Percentiles rank a stretch among this genome's conserved stretches.
These are phyloP conservation scores for Heliconius eleuchia DNA, from an alignment of 1,140 invertebrate species.

Conservation along the genomic window DNA sequence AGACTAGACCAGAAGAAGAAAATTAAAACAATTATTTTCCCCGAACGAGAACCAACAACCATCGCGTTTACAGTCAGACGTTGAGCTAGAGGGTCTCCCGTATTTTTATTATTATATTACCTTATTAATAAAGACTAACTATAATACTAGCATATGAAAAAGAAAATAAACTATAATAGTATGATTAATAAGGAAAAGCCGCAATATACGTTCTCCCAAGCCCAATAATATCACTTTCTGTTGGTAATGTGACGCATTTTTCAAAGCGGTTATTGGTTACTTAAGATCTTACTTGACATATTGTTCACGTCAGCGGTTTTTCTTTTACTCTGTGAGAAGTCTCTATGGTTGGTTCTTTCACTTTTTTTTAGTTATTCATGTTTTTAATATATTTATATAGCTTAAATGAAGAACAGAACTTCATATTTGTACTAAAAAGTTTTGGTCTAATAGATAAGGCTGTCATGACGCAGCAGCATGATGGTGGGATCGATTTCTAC, in stretches of 20 bases:
- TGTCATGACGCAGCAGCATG: no score
- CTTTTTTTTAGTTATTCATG: not conserved
- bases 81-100: no score
- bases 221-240: conserved; percentile 21
- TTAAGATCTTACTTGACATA: conserved; percentile 12
- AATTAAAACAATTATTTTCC: no score
- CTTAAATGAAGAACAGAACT: no score
- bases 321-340: not conserved
- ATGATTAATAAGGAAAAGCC: not conserved
- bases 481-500: no score
- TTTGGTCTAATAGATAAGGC: no score
- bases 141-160: not conserved
- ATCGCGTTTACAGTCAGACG: not conserved
- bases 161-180: not conserved
- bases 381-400: no score
- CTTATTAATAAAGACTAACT: not conserved
- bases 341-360: not conserved
- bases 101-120: not conserved
- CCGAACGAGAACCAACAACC: not conserved
- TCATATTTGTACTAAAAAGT: no score
- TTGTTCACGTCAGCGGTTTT: not conserved
- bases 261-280: conserved; percentile 35
- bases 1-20: no score
- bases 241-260: conserved; percentile 36
- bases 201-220: not conserved